Evolutionary conservation across 2,888 invertebrate species (phyloP).

Genomic region (Petrophora chlorosata): DNA sequence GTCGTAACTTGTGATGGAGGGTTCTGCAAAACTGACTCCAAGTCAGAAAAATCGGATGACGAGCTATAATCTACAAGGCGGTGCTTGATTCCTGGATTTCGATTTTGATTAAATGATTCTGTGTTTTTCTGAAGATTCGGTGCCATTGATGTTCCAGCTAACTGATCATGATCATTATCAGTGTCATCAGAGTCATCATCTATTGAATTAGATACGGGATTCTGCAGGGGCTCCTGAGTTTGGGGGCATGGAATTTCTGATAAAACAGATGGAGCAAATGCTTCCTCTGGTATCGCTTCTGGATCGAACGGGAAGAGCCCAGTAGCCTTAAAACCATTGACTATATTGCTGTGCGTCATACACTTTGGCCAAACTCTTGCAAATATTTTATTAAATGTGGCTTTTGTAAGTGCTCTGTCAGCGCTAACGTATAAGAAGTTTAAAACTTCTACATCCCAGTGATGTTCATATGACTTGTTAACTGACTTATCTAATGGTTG

Average conservation of each 20-base stretch:
- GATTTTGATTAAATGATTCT: not conserved
- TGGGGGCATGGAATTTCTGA: too few relatives aligned
- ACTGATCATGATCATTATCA: too few relatives aligned
- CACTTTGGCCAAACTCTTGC: too few relatives aligned
- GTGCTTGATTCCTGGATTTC: not conserved
- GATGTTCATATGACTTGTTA: not conserved
- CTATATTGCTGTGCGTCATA: too few relatives aligned
- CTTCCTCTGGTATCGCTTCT: too few relatives aligned
- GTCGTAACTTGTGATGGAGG: not conserved
- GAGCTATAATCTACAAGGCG: not conserved
- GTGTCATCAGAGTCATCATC: too few relatives aligned
- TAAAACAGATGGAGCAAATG: too few relatives aligned
- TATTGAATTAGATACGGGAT: too few relatives aligned
- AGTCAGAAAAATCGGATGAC: not conserved
- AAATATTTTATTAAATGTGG: not conserved
- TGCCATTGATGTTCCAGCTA: too few relatives aligned
- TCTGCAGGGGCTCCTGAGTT: too few relatives aligned
- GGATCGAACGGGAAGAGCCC: too few relatives aligned
- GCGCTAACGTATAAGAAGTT: not conserved
- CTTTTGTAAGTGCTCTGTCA: not conserved
- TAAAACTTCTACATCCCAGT: not conserved
- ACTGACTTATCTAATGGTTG: not conserved
- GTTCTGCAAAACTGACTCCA: not conserved
- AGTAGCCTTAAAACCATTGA: too few relatives aligned
- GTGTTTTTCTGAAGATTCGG: not conserved